Evolutionary conservation across 2,797 vertebrate genomes (phyloP).

Genomic region (Melanotaenia pygmaea): DNA sequence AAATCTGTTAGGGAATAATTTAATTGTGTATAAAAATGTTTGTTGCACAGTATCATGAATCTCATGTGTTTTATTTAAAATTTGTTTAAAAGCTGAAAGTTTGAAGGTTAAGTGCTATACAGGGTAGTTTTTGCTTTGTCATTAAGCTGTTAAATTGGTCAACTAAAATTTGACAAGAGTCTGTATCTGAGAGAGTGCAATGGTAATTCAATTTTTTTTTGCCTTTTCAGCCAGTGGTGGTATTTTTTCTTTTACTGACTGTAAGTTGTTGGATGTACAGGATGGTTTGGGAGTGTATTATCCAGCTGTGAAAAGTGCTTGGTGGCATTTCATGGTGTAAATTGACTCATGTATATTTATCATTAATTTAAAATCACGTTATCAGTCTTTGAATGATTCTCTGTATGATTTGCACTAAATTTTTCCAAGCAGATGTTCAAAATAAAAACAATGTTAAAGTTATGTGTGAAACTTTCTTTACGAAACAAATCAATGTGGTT

Average conservation of each 20-base stretch:
- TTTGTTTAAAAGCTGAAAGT: conserved; percentile 41
- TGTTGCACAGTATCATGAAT: conserved; percentile 45
- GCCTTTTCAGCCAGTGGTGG: conserved; percentile 47
- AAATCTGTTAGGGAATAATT: conserved; percentile 19
- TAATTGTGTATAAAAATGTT: conserved; percentile 22
- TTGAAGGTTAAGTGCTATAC: conserved; percentile 53
- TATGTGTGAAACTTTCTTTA: conserved; percentile 26
- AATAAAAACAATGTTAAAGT: conserved; percentile 74
- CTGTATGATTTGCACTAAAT: conserved; percentile 80
- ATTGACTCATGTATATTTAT: conserved; percentile 80
- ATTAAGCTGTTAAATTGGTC: conserved; percentile 36
- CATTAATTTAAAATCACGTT: conserved; percentile 78
- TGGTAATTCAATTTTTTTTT: conserved; percentile 39
- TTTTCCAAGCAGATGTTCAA: conserved; percentile 68
- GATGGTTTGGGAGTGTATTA: conserved; percentile 54
- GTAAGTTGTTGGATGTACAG: conserved; percentile 59
- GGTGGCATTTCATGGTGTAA: conserved; percentile 77
- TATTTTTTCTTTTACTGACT: conserved; percentile 38
- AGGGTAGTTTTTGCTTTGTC: conserved; percentile 64
- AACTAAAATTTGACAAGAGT: conserved; percentile 44
- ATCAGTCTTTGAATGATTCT: conserved; percentile 63
- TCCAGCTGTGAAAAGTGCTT: conserved; percentile 81
- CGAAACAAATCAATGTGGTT: background rate
- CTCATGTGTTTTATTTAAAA: conserved; percentile 34
- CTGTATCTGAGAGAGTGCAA: conserved; percentile 31